Conservation (phyloP, 2,888 invertebrate genomes). For the Epiblema foenella region DNA sequence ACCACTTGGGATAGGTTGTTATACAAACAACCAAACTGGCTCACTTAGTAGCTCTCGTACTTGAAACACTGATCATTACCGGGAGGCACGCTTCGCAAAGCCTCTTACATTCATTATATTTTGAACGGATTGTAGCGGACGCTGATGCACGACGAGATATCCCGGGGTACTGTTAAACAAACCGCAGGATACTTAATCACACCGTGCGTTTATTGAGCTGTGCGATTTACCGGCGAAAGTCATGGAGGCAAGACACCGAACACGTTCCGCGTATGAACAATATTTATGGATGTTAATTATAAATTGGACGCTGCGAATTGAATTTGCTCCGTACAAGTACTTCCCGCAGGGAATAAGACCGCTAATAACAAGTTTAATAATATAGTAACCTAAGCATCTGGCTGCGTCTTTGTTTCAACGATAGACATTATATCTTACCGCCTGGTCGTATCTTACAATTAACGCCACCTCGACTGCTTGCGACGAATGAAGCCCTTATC, state of each 20-base stretch:
- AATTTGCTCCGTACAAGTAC: slow-evolving; percentile 57
- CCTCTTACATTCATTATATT: not conserved
- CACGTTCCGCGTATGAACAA: slow-evolving; percentile 60
- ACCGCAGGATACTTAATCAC: slow-evolving; percentile 39
- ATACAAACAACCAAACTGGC: slow-evolving; percentile 36
- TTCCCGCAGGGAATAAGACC: slow-evolving; percentile 50
- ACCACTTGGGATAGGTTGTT: slow-evolving; percentile 53
- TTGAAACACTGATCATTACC: slow-evolving; percentile 6
- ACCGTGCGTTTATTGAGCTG: slow-evolving; percentile 53
- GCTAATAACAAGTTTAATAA: slow-evolving; percentile 8
- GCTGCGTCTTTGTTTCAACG: slow-evolving; percentile 40
- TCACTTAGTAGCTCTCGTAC: slow-evolving; percentile 27
- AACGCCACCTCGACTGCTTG: slow-evolving; percentile 10
- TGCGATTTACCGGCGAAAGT: slow-evolving; percentile 61
- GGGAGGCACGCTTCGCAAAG: slow-evolving; percentile 10
- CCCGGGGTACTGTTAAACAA: slow-evolving; percentile 13
- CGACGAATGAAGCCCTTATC: slow-evolving; percentile 55
- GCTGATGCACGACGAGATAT: slow-evolving; percentile 12
- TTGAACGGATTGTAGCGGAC: slow-evolving; percentile 3
- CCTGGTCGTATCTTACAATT: slow-evolving; percentile 10
- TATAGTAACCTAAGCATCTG: not conserved
- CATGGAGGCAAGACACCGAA: slow-evolving; percentile 51
- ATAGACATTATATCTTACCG: slow-evolving; percentile 1
- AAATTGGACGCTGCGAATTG: slow-evolving; percentile 57
- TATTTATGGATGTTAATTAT: slow-evolving; percentile 71